Evolutionary conservation across 2,113 vertebrate genomes (phyloP).

Genomic region (Quiscalus mexicanus): DNA sequence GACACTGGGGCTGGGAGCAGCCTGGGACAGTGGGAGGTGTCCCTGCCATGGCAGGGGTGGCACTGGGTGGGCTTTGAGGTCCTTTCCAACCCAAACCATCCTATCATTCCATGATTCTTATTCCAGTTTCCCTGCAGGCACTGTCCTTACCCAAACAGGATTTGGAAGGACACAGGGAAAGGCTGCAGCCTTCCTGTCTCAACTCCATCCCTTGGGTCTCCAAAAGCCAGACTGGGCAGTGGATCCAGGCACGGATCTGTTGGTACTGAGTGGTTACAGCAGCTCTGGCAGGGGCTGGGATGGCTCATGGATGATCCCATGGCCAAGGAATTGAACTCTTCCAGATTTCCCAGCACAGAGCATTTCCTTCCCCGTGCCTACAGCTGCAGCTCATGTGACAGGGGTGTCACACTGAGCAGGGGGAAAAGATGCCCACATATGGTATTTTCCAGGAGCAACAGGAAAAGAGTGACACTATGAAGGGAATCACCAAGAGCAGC

Average conservation of each 20-base stretch:
- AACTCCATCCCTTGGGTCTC: neutral
- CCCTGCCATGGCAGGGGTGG: neutral
- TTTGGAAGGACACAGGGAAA: neutral
- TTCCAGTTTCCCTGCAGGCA: neutral
- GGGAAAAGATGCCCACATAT: neutral
- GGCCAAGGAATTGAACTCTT: neutral
- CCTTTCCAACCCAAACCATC: too few species aligned
- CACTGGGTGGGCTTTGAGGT: accelerated
- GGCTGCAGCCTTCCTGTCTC: too few species aligned
- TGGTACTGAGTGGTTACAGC: neutral
- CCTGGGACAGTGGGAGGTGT: neutral
- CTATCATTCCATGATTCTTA: neutral
- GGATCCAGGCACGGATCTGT: accelerated
- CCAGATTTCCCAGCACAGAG: accelerated
- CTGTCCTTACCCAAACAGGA: neutral
- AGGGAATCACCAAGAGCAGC: neutral
- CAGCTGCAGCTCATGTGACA: neutral
- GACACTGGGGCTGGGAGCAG: neutral
- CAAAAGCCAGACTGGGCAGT: neutral
- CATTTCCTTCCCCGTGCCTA: accelerated
- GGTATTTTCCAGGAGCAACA: neutral
- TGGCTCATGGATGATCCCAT: accelerated
- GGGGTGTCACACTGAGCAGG: neutral
- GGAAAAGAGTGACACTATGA: accelerated
- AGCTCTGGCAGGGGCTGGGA: neutral